Conservation (phyloP, 2,797 vertebrate genomes). For the Myotis findleyi region DNA sequence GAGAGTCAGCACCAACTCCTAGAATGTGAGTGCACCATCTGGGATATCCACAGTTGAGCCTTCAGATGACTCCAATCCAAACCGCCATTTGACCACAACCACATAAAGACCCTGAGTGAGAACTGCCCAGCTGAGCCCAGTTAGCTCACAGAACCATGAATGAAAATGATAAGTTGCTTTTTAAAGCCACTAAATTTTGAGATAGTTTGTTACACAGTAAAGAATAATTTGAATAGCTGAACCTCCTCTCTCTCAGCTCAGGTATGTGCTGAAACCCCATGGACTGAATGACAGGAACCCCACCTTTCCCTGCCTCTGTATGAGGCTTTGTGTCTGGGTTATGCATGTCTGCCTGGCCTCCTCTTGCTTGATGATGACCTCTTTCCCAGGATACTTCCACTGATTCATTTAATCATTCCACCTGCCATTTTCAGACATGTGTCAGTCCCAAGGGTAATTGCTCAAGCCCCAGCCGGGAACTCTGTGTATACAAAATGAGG, state of each 20-base stretch:
- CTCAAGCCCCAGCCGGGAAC: background rate
- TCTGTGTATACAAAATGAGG: background rate
- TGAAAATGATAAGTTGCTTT: too few species aligned
- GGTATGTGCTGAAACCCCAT: background rate
- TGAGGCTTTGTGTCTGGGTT: background rate
- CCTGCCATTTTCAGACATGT: background rate
- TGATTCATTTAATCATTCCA: background rate
- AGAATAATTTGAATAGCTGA: background rate
- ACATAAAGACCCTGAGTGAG: background rate
- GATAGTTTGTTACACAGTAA: background rate
- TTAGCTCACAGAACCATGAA: too few species aligned
- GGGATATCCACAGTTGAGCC: background rate
- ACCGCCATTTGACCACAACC: background rate
- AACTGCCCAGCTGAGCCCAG: too few species aligned
- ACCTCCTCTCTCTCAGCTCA: background rate
- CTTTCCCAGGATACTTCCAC: background rate
- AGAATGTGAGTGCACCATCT: accelerated
- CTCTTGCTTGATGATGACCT: background rate
- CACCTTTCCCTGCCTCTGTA: background rate
- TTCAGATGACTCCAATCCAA: background rate
- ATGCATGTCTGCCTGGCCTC: background rate
- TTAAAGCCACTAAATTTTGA: too few species aligned
- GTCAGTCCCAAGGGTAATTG: background rate
- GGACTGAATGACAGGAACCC: background rate
- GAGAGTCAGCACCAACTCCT: background rate